These are phyloP conservation scores for Micoletzkya japonica DNA, from an alignment of 2,888 invertebrate genomes.

Conservation along the genomic window DNA sequence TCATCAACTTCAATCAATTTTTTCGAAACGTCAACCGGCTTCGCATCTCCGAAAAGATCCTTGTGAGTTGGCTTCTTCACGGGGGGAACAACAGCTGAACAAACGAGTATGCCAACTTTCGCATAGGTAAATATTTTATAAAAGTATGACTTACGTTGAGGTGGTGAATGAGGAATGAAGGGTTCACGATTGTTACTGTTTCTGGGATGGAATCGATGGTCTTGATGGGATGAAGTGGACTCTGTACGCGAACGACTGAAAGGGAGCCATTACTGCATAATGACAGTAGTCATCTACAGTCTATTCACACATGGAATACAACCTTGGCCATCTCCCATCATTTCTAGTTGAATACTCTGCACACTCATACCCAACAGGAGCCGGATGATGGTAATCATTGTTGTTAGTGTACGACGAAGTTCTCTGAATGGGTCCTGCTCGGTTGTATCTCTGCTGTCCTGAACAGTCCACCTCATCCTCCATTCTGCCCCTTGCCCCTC, in stretches of 20 bases:
- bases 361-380: not conserved
- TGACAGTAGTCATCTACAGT: not conserved
- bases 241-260: conserved; percentile 21
- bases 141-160: not conserved
- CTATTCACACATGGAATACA: too few species aligned
- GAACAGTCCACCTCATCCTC: not conserved
- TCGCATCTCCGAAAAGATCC: conserved; percentile 34
- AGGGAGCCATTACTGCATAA: not conserved
- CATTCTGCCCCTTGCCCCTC: not conserved
- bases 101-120: not conserved
- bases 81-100: not conserved
- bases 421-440: too few species aligned
- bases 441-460: not conserved
- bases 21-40: conserved; percentile 30
- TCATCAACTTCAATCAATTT: conserved; percentile 26
- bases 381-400: conserved; percentile 14
- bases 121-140: not conserved
- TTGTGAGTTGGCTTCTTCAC: conserved; percentile 29
- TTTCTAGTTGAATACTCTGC: not conserved
- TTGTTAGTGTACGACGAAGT: too few species aligned
- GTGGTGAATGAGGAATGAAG: conserved; percentile 3
- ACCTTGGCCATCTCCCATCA: too few species aligned
- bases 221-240: conserved; percentile 5
- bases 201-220: not conserved
- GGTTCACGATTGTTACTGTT: not conserved